Percentiles rank a stretch among this genome's conserved stretches.
Evolutionary conservation across 1,140 invertebrate species (phyloP).

Genomic region (Saccostrea glomerata): DNA sequence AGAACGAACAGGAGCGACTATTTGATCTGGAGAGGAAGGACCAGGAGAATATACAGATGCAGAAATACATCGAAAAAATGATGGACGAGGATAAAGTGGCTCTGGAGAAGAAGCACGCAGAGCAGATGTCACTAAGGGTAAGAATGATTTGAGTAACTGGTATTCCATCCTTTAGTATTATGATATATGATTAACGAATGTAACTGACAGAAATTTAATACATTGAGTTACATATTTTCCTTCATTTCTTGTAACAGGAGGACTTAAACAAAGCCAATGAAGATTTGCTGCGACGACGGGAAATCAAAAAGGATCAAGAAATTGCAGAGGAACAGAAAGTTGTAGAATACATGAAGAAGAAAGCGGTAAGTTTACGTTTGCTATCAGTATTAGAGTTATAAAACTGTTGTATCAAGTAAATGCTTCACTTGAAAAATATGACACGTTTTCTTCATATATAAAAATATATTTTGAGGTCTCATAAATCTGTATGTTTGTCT

Average conservation of each 20-base stretch:
- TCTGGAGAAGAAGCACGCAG: slow-evolving; percentile 72
- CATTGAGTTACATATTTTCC: background rate
- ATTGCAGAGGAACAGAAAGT: slow-evolving; percentile 76
- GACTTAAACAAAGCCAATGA: slow-evolving; percentile 78
- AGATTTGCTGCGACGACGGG: slow-evolving; percentile 74
- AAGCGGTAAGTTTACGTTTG: slow-evolving; percentile 74
- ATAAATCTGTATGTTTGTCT: background rate
- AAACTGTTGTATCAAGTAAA: no score
- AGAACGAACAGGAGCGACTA: slow-evolving; percentile 77
- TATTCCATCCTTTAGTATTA: background rate
- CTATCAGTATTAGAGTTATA: no score
- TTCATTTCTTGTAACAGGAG: slow-evolving; percentile 63
- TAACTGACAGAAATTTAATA: background rate
- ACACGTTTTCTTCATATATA: no score
- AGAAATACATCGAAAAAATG: slow-evolving; percentile 77
- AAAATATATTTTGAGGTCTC: no score
- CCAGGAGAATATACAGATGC: slow-evolving; percentile 78
- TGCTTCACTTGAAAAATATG: no score
- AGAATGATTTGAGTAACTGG: background rate
- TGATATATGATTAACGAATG: no score
- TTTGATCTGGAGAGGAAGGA: slow-evolving; percentile 78
- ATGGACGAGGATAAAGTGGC: slow-evolving; percentile 76
- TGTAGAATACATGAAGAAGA: slow-evolving; percentile 78
- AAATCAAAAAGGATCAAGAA: slow-evolving; percentile 75
- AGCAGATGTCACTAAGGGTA: slow-evolving; percentile 74